Percentiles rank a stretch among this genome's conserved stretches.
These are phyloP conservation scores for Columba livia DNA, from an alignment of 2,113 vertebrate species.

Conservation along the genomic window DNA sequence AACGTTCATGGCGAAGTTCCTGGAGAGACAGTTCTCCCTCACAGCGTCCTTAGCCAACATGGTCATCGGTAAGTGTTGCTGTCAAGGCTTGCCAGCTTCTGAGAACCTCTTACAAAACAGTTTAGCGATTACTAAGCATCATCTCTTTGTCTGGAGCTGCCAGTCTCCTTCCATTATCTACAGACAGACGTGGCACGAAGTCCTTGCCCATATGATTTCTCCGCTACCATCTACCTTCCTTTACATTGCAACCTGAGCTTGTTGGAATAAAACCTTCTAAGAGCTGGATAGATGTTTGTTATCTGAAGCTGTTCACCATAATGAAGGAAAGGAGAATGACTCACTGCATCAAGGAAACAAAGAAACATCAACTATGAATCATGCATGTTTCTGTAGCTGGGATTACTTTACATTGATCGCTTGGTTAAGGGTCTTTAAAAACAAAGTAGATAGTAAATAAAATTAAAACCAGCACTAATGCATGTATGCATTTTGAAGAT, in stretches of 20 bases:
- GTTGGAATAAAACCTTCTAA: background rate
- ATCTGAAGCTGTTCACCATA: background rate
- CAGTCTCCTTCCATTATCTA: background rate
- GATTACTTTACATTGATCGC: background rate
- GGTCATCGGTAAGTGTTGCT: constrained; percentile 82
- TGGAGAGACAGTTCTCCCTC: constrained; percentile 89
- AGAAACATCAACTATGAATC: background rate
- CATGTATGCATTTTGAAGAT: background rate
- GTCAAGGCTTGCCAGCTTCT: background rate
- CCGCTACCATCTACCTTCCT: background rate
- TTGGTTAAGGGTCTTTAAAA: background rate
- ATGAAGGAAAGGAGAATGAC: background rate
- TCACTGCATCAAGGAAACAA: background rate
- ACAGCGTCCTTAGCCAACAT: constrained; percentile 84
- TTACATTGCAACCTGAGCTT: background rate
- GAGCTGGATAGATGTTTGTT: background rate
- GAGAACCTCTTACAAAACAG: background rate
- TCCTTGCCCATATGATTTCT: background rate
- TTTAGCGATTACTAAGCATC: rapidly evolving
- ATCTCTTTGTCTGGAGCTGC: background rate
- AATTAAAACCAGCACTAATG: background rate
- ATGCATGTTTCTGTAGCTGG: rapidly evolving
- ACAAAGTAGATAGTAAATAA: background rate
- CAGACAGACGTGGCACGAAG: background rate
- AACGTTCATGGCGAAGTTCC: constrained; percentile 92